Conservation (phyloP, 2,888 invertebrate genomes). For the Temnothorax ravouxi region DNA sequence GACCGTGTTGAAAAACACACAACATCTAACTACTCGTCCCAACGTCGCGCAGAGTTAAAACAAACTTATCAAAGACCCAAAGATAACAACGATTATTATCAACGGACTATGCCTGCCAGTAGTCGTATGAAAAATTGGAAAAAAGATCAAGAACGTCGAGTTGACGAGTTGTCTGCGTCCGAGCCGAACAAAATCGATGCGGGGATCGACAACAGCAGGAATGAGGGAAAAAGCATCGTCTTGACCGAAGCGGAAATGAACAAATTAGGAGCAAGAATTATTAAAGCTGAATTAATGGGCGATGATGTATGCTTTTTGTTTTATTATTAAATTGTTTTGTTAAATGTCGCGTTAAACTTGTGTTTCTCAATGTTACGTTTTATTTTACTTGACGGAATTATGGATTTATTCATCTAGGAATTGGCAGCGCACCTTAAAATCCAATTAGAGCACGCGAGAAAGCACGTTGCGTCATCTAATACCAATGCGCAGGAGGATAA, state of each 20-base stretch:
- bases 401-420: constrained; percentile 82
- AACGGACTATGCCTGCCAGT: constrained; percentile 31
- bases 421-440: constrained; percentile 91
- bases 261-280: constrained; percentile 94
- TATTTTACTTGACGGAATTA: background rate
- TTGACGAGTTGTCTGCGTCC: constrained; percentile 34
- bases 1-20: constrained; percentile 26
- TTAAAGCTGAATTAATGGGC: constrained; percentile 98
- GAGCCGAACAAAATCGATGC: background rate
- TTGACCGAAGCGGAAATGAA: constrained; percentile 95
- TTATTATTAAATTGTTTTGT: background rate
- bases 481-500: constrained; percentile 63
- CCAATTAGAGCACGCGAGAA: constrained; percentile 91
- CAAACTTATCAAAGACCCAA: constrained; percentile 77
- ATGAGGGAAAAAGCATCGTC: constrained; percentile 59
- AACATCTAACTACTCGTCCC: background rate
- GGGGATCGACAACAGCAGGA: constrained; percentile 46
- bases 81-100: constrained; percentile 66
- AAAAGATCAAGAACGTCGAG: constrained; percentile 63
- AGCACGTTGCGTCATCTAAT: constrained; percentile 81
- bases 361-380: background rate
- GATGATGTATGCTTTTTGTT: constrained; percentile 87
- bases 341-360: background rate
- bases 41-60: constrained; percentile 9
- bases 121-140: constrained; percentile 76